Conservation (phyloP, 2,113 vertebrate species). For the Stegastes partitus region DNA sequence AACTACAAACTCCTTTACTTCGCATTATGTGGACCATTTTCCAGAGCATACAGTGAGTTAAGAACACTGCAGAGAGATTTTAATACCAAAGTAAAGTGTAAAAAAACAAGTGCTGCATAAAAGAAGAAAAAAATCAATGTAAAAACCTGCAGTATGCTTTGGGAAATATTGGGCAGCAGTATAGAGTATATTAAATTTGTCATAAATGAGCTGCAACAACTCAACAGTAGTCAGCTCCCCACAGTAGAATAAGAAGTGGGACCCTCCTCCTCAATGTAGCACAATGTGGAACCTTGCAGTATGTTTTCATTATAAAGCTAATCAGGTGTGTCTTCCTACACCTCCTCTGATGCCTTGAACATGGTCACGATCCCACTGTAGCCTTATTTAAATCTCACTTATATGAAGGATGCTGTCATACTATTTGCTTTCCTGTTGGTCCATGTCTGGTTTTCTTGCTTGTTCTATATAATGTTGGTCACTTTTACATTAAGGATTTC, state of each 20-base stretch:
- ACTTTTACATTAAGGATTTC: slow-evolving; percentile 16
- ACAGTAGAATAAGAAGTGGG: neutral
- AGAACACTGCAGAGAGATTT: slow-evolving; percentile 8
- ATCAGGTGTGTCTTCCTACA: no score
- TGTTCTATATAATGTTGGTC: neutral
- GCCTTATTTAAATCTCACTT: slow-evolving; percentile 27
- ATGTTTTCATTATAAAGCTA: neutral
- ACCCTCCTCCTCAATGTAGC: neutral
- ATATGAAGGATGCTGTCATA: slow-evolving; percentile 29
- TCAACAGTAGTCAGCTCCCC: neutral
- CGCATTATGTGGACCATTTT: slow-evolving; percentile 19
- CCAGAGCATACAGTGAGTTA: neutral
- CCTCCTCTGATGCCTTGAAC: slow-evolving; percentile 9
- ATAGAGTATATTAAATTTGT: neutral
- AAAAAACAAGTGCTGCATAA: neutral
- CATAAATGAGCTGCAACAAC: slow-evolving; percentile 1
- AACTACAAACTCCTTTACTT: slow-evolving; percentile 8
- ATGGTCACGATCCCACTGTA: slow-evolving; percentile 13
- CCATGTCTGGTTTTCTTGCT: neutral
- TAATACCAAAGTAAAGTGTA: slow-evolving; percentile 6
- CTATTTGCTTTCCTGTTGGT: slow-evolving; percentile 1
- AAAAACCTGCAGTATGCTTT: slow-evolving; percentile 1
- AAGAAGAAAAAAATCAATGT: neutral
- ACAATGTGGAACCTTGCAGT: neutral
- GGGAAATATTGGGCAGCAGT: slow-evolving; percentile 1